Base-by-base conservation (phyloP, 2,797 vertebrate genomes). In the Halcyon chelicuti region DNA sequence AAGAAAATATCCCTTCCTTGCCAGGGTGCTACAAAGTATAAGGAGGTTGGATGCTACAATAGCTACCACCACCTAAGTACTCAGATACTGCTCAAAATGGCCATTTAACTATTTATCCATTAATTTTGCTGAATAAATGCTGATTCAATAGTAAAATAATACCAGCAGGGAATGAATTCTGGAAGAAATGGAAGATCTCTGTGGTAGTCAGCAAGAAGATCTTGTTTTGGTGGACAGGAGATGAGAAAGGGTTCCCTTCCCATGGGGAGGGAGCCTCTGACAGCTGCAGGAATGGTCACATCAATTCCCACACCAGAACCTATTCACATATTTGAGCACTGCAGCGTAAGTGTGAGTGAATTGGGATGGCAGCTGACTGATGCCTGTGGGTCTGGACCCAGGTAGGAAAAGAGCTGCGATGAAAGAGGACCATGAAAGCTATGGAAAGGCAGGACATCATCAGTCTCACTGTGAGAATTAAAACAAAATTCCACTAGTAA, bases 291-390 rank as follows among this genome's bases (percentile, higher is more conserved):
- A 67, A 71, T 22, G 15, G 29, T 40, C 78, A 46, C 0, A 0
- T 29, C 1, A 1, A 37, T 49, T 77, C 20, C 15, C 5, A 28
- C 21, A 28, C 7, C 0, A 0, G 31, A 26, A 9, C 8, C 74
- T 49, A 6, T 31, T 77, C 47, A 7, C 0, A 0, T 29, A 5
- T 49, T 35, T 37, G 12, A 40, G 35, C 17, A 67, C 42, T 42
- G 10, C 1, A 3, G 29, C 2, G 2, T 33, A 73, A 60, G 22
- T 54, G 31, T 5, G 71, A 70, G 25, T 33, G 20, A 35, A 73
- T 33, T 42, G 57, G 15, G 25, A 35, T 0, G 8, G 47, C 10
- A 17, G 21, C 14, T 26, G 18, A 18, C 5, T 46, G 35, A 39
- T 57, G 20, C 19, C 15, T 2, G 9, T 35, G 37, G 65, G 37